Percentiles rank a stretch among this genome's conserved stretches.
Evolutionary conservation across 2,797 vertebrate genomes (phyloP).

Genomic region (Petrocephalus schoutedeni): DNA sequence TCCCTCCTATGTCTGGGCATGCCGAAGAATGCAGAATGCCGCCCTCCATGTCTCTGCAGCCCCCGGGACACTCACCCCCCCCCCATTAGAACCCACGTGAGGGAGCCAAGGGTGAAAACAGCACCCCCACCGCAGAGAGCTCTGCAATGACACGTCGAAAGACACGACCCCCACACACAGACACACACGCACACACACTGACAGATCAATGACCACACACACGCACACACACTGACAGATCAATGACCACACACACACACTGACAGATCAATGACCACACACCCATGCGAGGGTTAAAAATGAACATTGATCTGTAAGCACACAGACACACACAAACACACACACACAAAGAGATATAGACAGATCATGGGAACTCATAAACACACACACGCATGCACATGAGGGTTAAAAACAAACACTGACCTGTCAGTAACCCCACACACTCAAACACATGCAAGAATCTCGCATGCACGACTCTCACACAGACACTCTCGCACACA

Average conservation of each 20-base stretch:
- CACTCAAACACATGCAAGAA: no score
- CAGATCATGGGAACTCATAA: not conserved
- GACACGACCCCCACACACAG: not conserved
- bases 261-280: no score
- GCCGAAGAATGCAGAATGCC: conserved; percentile 44
- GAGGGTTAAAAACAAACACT: not conserved
- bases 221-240: no score
- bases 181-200: not conserved
- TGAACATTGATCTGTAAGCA: not conserved
- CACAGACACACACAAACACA: not conserved
- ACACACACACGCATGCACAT: not conserved
- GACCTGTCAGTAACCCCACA: not conserved
- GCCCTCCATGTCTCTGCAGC: conserved; percentile 15
- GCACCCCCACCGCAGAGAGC: not conserved
- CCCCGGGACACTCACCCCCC: not conserved
- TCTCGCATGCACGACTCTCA: no score
- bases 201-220: not conserved
- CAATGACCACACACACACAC: no score
- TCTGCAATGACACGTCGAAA: not conserved
- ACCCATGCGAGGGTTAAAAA: not conserved
- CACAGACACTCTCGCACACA: no score
- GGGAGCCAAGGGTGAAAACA: no score
- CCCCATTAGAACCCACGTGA: not conserved
- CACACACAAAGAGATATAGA: not conserved
- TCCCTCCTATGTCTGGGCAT: conserved; percentile 29